Base-by-base conservation (phyloP, 64 coral and sea anemone genomes). In the Platygyra sinensis region DNA sequence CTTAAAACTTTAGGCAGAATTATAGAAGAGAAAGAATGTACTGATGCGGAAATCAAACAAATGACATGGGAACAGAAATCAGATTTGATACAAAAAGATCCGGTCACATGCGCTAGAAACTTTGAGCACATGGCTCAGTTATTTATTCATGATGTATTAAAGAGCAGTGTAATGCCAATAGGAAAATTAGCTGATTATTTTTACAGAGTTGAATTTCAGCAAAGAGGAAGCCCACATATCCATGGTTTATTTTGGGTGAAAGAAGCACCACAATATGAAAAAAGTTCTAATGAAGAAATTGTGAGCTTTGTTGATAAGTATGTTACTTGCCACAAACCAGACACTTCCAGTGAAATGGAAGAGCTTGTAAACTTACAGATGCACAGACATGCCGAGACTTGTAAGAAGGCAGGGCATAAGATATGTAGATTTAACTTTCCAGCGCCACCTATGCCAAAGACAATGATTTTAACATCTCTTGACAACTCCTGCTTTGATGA, bases 51-150 rank as follows among this genome's bases (percentile, higher is more conserved):
- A 2, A 42, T 42, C 13, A 80, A 80, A 80, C 22, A 62, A 33
- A 86, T 86, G 82, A 19, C 82, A 36, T 69, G 82, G 54, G 24
- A 86, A 38, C 9, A 86, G 25, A 86, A 69, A 71, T 86, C 82
- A 62, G 29, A 86, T 54, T 51, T 86, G 59, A 86, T 86, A 64
- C 82, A 86, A 86, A 31, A 62, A 31, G 82, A 86, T 72, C 82
- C 82, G 11, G 84, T 87, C 5, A 87, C 84, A 29, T 87, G 84
- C 73, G 84, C 84, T 10, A 72, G 84, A 74, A 87, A 87, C 71
- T 73, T 87, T 87, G 84, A 87, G 72, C 84, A 87, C 24, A 87
- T 87, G 84, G 84, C 73, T 38, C 82, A 86, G 52, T 67, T 86
- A 51, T 86, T 69, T 72, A 86, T 86, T 67, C 25, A 32, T 13